These are phyloP conservation scores for Anthoscopus minutus DNA, from an alignment of 2,113 vertebrate genomes.

Conservation along the genomic window DNA sequence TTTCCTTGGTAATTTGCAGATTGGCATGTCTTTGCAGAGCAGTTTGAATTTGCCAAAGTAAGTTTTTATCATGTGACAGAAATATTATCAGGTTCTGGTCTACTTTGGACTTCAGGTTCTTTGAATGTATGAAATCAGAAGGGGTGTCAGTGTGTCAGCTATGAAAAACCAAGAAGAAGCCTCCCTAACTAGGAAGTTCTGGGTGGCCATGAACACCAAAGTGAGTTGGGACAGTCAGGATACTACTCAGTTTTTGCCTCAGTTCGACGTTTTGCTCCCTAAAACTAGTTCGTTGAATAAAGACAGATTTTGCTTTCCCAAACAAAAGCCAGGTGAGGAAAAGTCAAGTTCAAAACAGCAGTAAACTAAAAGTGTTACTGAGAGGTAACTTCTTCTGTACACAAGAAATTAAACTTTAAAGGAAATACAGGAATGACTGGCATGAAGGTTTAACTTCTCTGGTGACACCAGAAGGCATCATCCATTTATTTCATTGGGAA, in stretches of 20 bases:
- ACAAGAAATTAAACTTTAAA: neutral
- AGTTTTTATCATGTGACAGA: neutral
- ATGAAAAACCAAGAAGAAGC: neutral
- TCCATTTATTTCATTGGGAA: neutral
- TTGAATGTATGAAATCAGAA: neutral
- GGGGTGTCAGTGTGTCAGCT: neutral
- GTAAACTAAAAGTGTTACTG: neutral
- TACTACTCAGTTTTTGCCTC: neutral
- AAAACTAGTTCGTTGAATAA: neutral
- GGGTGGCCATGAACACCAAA: neutral
- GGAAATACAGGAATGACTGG: neutral
- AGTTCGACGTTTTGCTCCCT: rapidly evolving
- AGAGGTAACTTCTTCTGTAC: neutral
- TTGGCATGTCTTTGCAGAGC: neutral
- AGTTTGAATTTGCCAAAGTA: neutral
- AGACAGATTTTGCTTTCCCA: neutral
- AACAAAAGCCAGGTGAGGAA: neutral
- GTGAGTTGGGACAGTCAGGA: neutral
- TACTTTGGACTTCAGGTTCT: neutral
- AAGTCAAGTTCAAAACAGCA: neutral
- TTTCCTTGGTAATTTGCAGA: neutral
- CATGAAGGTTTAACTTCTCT: neutral
- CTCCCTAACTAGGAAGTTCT: neutral
- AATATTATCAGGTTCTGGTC: neutral
- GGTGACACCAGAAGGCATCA: neutral